Evolutionary conservation across 2,888 invertebrate genomes (phyloP).

Genomic region (Conus canariensis): DNA sequence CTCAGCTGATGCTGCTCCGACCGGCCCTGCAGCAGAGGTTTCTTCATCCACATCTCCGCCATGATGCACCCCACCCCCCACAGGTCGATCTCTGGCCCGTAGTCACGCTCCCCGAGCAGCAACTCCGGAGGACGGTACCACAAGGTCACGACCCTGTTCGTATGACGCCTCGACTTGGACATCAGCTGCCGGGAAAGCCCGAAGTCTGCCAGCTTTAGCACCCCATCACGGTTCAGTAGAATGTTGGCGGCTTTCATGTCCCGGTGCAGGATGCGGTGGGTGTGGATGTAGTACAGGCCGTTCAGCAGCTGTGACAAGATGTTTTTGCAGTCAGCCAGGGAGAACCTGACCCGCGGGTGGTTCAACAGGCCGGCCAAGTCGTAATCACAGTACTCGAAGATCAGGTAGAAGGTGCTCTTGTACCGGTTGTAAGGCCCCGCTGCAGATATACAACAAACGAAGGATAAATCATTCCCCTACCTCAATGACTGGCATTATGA

Average conservation of each 20-base stretch:
- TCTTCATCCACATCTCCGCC: slow-evolving; percentile 99
- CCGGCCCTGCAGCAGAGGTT: slow-evolving; percentile 87
- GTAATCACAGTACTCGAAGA: slow-evolving; percentile 91
- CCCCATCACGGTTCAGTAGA: slow-evolving; percentile 93
- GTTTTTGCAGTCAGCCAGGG: slow-evolving; percentile 97
- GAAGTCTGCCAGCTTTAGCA: slow-evolving; percentile 96
- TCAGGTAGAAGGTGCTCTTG: neutral
- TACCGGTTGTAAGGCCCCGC: slow-evolving; percentile 86
- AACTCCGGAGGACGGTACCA: slow-evolving; percentile 89
- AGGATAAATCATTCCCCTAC: no score
- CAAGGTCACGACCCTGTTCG: slow-evolving; percentile 97
- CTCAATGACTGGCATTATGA: no score
- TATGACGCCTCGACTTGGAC: slow-evolving; percentile 86
- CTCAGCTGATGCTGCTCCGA: slow-evolving; percentile 97
- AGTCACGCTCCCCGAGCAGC: slow-evolving; percentile 86
- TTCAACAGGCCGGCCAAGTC: slow-evolving; percentile 97
- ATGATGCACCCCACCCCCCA: slow-evolving; percentile 97
- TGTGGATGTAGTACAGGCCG: slow-evolving; percentile 97
- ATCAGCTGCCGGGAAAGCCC: slow-evolving; percentile 92
- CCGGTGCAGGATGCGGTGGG: slow-evolving; percentile 83
- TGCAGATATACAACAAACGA: slow-evolving; percentile 62
- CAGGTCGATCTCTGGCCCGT: slow-evolving; percentile 97
- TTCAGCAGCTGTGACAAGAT: slow-evolving; percentile 85
- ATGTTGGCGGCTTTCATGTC: slow-evolving; percentile 99
- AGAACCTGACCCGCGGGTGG: slow-evolving; percentile 97